These are phyloP conservation scores for Tragopan temminckii DNA, from an alignment of 2,797 vertebrate species.

Conservation along the genomic window DNA sequence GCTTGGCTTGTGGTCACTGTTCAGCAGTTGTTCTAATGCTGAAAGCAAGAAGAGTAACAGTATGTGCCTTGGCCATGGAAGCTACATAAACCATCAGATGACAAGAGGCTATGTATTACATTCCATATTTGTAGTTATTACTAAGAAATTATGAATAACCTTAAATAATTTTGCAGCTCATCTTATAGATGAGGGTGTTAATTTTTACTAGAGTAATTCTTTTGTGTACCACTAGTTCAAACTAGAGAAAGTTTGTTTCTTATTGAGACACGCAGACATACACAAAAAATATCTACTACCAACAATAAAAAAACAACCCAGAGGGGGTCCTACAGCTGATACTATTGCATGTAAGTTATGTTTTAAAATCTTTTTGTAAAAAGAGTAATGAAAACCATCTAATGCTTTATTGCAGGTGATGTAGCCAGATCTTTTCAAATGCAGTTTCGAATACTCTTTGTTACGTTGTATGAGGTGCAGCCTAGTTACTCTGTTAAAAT, in stretches of 20 bases:
- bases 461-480: not conserved
- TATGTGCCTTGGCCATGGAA: not conserved
- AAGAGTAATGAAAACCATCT: not conserved
- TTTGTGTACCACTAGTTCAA: not conserved
- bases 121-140: not conserved
- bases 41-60: not conserved
- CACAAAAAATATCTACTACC: not conserved
- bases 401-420: accelerated
- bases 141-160: not conserved
- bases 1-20: not conserved
- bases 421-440: not conserved
- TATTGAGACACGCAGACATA: not conserved
- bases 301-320: not conserved
- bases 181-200: not conserved
- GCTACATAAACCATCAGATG: not conserved
- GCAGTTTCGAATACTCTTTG: not conserved
- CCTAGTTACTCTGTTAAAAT: not conserved
- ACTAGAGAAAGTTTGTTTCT: not conserved
- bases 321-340: not conserved
- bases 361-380: not conserved
- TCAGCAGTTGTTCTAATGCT: not conserved
- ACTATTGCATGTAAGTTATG: not conserved
- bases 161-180: not conserved
- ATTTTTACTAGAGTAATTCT: not conserved
- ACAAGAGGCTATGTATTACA: not conserved